A percentile compares a stretch with the other conserved stretches of the same genome.
Evolutionary conservation across 1,140 invertebrate species (phyloP).

Genomic region (Pseudachorutes palmiensis): DNA sequence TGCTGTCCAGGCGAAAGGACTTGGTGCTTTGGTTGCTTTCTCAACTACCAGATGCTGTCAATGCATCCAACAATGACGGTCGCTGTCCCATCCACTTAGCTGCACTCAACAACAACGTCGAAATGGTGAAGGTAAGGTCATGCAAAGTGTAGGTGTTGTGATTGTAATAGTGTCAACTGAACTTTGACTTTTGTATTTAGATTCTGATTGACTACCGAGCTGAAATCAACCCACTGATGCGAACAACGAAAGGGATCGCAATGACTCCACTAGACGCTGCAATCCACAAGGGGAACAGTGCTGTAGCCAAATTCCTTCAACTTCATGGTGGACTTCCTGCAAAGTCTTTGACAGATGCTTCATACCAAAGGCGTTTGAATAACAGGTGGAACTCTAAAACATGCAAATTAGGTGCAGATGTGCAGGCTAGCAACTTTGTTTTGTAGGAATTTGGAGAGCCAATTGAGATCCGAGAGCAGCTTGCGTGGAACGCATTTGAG

Average conservation of each 20-base stretch:
- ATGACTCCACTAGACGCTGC: constrained; percentile 88
- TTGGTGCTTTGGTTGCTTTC: constrained; percentile 76
- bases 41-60: constrained; percentile 70
- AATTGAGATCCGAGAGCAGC: constrained; percentile 25
- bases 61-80: constrained; percentile 84
- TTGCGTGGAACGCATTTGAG: constrained; percentile 21
- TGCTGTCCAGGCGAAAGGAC: constrained; percentile 79
- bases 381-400: no score
- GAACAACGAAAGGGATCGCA: constrained; percentile 67
- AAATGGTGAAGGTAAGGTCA: constrained; percentile 69
- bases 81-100: constrained; percentile 87
- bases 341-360: constrained; percentile 51
- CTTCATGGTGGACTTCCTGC: constrained; percentile 77
- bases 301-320: constrained; percentile 82
- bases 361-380: no score
- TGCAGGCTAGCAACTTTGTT: neutral
- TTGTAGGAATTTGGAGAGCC: constrained; percentile 13
- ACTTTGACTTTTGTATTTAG: constrained; percentile 36
- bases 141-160: neutral
- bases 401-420: no score
- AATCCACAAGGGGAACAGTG: constrained; percentile 72
- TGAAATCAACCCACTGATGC: constrained; percentile 70
- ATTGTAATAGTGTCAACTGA: neutral
- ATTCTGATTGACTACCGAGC: constrained; percentile 70
- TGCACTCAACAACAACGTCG: constrained; percentile 85